Evolutionary conservation across 2,113 vertebrate species (phyloP).

Genomic region (Panthera tigris): DNA sequence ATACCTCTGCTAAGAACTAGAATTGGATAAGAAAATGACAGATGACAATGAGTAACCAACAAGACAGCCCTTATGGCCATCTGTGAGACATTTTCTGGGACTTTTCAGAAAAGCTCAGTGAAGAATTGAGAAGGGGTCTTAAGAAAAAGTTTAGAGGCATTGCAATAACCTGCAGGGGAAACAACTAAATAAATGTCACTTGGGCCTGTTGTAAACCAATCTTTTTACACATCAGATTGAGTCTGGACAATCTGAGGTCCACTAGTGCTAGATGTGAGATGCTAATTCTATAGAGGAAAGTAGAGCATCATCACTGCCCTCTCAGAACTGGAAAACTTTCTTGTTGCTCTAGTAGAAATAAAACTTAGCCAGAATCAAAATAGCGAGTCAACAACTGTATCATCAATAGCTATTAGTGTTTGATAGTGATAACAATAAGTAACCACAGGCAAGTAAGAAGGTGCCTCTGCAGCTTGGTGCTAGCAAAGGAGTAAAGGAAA

Average conservation of each 20-base stretch:
- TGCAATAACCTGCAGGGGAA: background rate
- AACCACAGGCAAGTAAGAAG: background rate
- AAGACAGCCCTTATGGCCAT: background rate
- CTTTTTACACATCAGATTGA: background rate
- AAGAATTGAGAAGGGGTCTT: background rate
- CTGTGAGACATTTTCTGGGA: background rate
- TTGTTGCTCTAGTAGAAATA: background rate
- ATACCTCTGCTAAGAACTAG: background rate
- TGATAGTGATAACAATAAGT: background rate
- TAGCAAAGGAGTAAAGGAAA: background rate
- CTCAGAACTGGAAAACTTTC: background rate
- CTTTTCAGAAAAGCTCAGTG: background rate
- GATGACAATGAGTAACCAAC: background rate
- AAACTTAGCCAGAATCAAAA: background rate
- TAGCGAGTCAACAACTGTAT: background rate
- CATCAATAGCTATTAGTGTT: background rate
- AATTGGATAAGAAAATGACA: background rate
- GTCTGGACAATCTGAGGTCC: background rate
- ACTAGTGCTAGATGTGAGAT: background rate
- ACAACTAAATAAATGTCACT: background rate
- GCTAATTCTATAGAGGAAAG: background rate
- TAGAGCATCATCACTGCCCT: background rate
- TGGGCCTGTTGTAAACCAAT: background rate
- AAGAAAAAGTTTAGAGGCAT: background rate
- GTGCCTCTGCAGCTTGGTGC: background rate